A percentile compares a stretch with the other conserved stretches of the same genome.
Evolutionary conservation across 2,888 invertebrate species (phyloP).

Genomic region (Girardia tigrina): DNA sequence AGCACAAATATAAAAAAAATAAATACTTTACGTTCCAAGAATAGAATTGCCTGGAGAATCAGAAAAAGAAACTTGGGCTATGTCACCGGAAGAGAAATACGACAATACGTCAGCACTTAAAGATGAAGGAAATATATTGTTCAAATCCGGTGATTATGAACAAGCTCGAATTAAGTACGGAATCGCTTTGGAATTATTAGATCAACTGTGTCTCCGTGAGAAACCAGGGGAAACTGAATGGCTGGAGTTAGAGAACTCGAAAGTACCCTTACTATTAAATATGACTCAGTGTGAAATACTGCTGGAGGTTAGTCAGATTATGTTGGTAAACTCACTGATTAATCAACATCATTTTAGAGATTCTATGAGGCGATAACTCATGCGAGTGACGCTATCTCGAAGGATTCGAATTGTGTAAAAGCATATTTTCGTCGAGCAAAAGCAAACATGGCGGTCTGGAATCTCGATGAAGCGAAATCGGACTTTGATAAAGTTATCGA

Average conservation of each 20-base stretch:
- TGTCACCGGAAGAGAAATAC: slow-evolving; percentile 69
- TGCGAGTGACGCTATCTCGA: slow-evolving; percentile 69
- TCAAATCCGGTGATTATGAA: slow-evolving; percentile 60
- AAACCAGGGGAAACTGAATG: slow-evolving; percentile 82
- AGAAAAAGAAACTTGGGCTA: slow-evolving; percentile 84
- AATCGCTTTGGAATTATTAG: slow-evolving; percentile 73
- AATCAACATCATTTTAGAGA: slow-evolving; percentile 52
- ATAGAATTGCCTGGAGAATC: slow-evolving; percentile 70
- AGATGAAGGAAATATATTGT: slow-evolving; percentile 69
- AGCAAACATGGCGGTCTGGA: slow-evolving; percentile 80
- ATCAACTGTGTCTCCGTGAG: slow-evolving; percentile 75
- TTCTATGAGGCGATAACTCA: slow-evolving; percentile 81
- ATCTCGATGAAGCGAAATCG: slow-evolving; percentile 56
- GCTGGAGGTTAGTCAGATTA: slow-evolving; percentile 52
- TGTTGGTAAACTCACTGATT: slow-evolving; percentile 28
- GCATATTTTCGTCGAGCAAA: slow-evolving; percentile 78
- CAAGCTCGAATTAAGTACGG: slow-evolving; percentile 68
- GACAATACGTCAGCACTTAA: slow-evolving; percentile 62
- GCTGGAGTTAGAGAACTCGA: slow-evolving; percentile 65
- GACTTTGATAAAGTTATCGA: slow-evolving; percentile 59
- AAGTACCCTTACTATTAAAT: slow-evolving; percentile 72
- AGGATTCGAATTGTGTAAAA: slow-evolving; percentile 79
- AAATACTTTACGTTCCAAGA: slow-evolving; percentile 48
- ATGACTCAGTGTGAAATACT: slow-evolving; percentile 76
- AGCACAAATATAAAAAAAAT: no score